Conservation (phyloP, 2,888 invertebrate species). For the Malthinus seriepunctatus region DNA sequence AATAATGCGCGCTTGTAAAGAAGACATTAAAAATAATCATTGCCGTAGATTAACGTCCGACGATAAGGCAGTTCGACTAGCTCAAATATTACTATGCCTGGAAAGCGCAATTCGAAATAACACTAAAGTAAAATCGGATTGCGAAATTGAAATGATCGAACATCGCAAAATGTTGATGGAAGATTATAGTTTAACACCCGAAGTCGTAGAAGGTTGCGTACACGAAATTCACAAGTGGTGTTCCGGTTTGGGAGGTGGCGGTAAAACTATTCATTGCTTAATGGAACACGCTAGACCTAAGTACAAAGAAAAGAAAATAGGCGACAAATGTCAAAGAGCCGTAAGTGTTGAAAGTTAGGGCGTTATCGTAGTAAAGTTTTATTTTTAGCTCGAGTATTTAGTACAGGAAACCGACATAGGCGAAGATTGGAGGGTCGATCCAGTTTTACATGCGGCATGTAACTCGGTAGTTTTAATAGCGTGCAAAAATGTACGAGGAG, state of each 20-base stretch:
- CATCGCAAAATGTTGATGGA: slow-evolving; percentile 91
- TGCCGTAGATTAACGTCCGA: slow-evolving; percentile 83
- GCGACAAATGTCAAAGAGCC: slow-evolving; percentile 67
- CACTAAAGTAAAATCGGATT: slow-evolving; percentile 74
- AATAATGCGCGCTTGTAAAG: slow-evolving; percentile 83
- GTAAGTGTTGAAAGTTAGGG: too few species aligned
- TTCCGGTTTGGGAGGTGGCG: slow-evolving; percentile 74
- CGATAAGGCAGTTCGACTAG: slow-evolving; percentile 81
- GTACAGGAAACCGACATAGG: slow-evolving; percentile 90
- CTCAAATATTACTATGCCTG: slow-evolving; percentile 90
- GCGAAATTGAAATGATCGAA: slow-evolving; percentile 86
- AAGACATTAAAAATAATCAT: slow-evolving; percentile 83
- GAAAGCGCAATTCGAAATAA: slow-evolving; percentile 77
- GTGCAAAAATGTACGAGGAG: slow-evolving; percentile 73
- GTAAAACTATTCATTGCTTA: slow-evolving; percentile 92
- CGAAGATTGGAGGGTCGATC: slow-evolving; percentile 95
- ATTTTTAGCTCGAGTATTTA: slow-evolving; percentile 70
- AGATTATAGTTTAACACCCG: slow-evolving; percentile 92
- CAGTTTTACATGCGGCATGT: slow-evolving; percentile 84
- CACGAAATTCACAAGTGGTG: slow-evolving; percentile 81
- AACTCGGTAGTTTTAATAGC: slow-evolving; percentile 79
- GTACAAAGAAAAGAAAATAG: slow-evolving; percentile 68
- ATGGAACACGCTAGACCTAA: slow-evolving; percentile 83
- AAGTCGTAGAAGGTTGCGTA: slow-evolving; percentile 85
- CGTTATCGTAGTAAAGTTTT: background rate